Evolutionary conservation across 2,113 vertebrate genomes (phyloP), one percentile per base, ranked within the genome.

Genomic region (Alexandromys fortis): DNA sequence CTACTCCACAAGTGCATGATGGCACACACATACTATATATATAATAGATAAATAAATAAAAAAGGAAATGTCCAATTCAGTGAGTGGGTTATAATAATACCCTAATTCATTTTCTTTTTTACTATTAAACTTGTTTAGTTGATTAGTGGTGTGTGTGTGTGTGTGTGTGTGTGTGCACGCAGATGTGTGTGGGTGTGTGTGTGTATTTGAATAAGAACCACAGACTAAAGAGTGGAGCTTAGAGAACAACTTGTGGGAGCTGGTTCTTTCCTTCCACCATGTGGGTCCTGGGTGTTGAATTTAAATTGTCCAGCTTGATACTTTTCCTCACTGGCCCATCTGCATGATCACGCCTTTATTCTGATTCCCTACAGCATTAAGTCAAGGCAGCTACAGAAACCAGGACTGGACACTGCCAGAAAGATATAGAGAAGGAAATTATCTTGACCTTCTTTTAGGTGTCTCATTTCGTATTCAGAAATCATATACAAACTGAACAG

Each of bases 381-480:
- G 67, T 22, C 12, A 93, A 88, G 10, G 28, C 65, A 55, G 13
- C 35, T 68, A 58, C 52, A 91, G 28, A 90, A 67, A 85, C 42
- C 26, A 67, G 17, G 65, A 68, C 14, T 92, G 24, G n/a, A 89
- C 65, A 55, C 14, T 19, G 63, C 19, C 22, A 86, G 35, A 78
- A 42, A 30, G 45, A 95, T 17, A 77, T 33, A 33, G 3, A 47
- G 7, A 95, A 28, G 65, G 47, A 81, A 85, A 91, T 55, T 8
- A 30, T 52, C 19, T 86, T n/a, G 47, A 45, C 26, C 38, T 77
- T 93, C 45, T 89, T 63, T 86, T 83, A 76, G 24, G 72, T 30
- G 33, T 13, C 33, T 65, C 70, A 83, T 85, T 78, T 21, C 65
- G 68, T 92, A 94, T 85, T 94, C 58, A 83, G 65, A 91, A 35